Evolutionary conservation across 2,797 vertebrate species (phyloP), one percentile per base, ranked within the genome.

Genomic region (Trachurus trachurus): DNA sequence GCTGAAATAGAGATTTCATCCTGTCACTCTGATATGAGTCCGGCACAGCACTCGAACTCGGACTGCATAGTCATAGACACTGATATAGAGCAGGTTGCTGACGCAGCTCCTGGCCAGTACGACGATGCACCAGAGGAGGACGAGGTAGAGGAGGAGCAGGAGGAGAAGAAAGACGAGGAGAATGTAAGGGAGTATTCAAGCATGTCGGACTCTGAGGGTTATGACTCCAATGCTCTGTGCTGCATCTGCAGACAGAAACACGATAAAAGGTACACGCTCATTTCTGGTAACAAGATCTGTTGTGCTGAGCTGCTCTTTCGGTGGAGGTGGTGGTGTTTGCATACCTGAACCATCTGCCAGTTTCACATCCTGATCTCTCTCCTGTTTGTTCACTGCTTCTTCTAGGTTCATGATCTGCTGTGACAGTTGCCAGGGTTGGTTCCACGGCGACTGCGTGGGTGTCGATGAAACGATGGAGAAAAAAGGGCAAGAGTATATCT

Each of bases 341-440:
- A 85, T 81, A 45, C 15, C 45, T 58, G 31, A 49, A 19, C 68
- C 76, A 71, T 77, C 66, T 79, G 73, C 73, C 11, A 40, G 40
- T 84, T 85, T 88, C 81, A 76, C 57, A 77, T 89, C 53, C 71
- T 86, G 42, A 85, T 76, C n/a, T 37, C 67, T 37, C 67, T 31
- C 26, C 39, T 58, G 17, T 79, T 60, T 65, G 9, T 61, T 75
- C 49, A 65, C 9, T 69, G 12, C 71, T 13, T 74, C 68, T 21
- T 80, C 21, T 90, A 99, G 98, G 93, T 98, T 97, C 90, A 98
- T 98, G 98, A 97, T 99, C 86, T 96, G 96, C 92, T 99, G 98
- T 83, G 96, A 97, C 88, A 93, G 95, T 76, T 99, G 98, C 89
- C 96, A 97, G 86, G 96, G 96, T 17, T 98, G 97, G 97, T 98